phyloP scores from a whole-genome alignment of 2,888 invertebrate species.

The Cheilosia scutellata region DNA sequence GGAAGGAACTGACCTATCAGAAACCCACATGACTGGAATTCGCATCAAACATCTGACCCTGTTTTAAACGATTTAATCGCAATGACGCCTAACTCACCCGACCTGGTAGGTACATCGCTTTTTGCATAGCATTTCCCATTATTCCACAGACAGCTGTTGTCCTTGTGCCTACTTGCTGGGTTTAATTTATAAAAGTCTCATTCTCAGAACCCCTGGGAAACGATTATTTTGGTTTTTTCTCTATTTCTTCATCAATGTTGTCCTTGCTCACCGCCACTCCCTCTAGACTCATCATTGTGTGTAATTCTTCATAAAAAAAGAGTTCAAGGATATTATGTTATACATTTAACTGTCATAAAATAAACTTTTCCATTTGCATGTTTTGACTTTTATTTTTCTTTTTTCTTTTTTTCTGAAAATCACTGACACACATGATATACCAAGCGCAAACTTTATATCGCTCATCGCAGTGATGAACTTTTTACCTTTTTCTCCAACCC shows the following conservation, averaged over 20 bases:
- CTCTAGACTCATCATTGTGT: constrained; percentile 9
- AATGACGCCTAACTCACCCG: not conserved
- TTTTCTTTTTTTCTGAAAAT: constrained; percentile 1
- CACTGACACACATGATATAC: constrained; percentile 56
- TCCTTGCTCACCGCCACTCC: constrained; percentile 17
- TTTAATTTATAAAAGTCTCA: constrained; percentile 7
- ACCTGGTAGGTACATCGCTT: not conserved
- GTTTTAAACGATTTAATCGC: no score
- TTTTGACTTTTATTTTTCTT: not conserved
- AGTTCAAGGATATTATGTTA: constrained; percentile 43
- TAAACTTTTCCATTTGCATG: constrained; percentile 2
- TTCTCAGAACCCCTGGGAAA: constrained; percentile 16
- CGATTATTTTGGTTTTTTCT: constrained; percentile 2
- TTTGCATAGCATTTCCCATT: not conserved
- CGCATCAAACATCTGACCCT: no score
- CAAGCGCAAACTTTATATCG: constrained; percentile 45
- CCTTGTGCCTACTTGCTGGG: not conserved
- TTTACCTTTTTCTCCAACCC: not conserved
- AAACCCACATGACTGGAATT: no score
- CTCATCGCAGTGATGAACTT: constrained; percentile 21
- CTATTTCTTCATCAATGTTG: constrained; percentile 1
- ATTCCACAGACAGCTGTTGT: not conserved
- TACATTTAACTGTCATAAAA: constrained; percentile 1
- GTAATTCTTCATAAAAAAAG: constrained; percentile 7
- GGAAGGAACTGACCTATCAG: no score